These are phyloP conservation scores for Campopleginae sp. DNA, from an alignment of 2,888 invertebrate species.

Conservation along the genomic window DNA sequence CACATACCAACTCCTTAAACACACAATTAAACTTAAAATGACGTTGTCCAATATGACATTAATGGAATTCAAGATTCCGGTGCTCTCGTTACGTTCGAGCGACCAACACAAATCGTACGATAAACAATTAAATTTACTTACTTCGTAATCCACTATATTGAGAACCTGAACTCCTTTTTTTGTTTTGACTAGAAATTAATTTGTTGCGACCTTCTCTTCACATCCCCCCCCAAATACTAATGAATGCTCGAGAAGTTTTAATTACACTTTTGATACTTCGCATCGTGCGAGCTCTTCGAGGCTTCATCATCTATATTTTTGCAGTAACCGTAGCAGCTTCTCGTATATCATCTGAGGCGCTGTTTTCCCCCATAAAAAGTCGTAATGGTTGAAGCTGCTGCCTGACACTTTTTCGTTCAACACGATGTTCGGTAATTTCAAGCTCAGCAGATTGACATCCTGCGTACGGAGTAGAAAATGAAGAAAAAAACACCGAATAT, in stretches of 20 bases:
- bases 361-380: constrained; percentile 80
- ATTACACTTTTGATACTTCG: neutral
- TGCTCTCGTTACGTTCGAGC: neutral
- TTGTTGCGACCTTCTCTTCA: constrained; percentile 33
- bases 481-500: neutral
- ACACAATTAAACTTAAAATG: constrained; percentile 15
- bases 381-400: constrained; percentile 79
- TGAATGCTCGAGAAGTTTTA: neutral
- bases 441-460: constrained; percentile 75
- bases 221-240: neutral
- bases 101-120: neutral
- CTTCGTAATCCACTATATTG: neutral
- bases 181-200: constrained; percentile 55
- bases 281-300: neutral
- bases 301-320: constrained; percentile 71
- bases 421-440: constrained; percentile 74
- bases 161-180: constrained; percentile 6
- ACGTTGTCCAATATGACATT: neutral
- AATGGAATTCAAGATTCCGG: neutral
- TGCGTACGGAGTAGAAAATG: constrained; percentile 36
- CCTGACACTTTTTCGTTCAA: constrained; percentile 73
- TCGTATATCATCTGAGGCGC: constrained; percentile 75
- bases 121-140: neutral
- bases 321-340: constrained; percentile 76
- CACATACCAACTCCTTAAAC: neutral